Base-by-base conservation (phyloP, 1,140 invertebrate genomes). In the Elymnias hypermnestra region DNA sequence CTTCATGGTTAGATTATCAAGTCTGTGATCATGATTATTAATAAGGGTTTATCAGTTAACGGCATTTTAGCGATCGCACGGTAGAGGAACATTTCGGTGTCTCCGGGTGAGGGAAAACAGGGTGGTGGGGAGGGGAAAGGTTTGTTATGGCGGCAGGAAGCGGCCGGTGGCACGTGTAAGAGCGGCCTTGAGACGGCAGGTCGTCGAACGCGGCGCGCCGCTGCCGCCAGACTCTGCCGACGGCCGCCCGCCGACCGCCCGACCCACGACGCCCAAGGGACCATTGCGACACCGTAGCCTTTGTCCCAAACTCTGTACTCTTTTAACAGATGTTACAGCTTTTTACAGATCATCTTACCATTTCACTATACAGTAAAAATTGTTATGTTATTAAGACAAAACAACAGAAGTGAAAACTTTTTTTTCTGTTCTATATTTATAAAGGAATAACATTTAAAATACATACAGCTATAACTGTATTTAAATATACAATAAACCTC, bases 121-220 rank as follows among this genome's bases (percentile, higher is more conserved):
- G 54, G 57, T 54, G 53, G 61, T 54, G 57, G 53, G 56, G 65
- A 42, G 69, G 68, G 66, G 74, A 65, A 74, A 64, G 69, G 70
- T 76, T 78, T 83, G 73, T 83, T 79, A 76, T 79, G 78, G 75
- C 78, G 75, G 68, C 71, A 77, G 77, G 75, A 82, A 82, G 73
- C 75, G 68, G 55, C 70, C 70, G 62, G 64, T 72, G 75, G 73
- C 78, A 83, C 78, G 78, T 83, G 78, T 83, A 83, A 77, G 48
- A 63, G 63, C 78, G 78, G 75, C 78, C 78, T 83, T 83, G 78
- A 83, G 78, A 79, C 78, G 72, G 63, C 70, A 69, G 78, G 75
- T 79, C 75, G 78, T 64, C 73, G 78, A 72, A 66, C 76, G 73
- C 71, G 66, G 13, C 70, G 64, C 66, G 66, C 57, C 67, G 53